Conservation (phyloP, 2,888 invertebrate genomes). For the Copidosoma aretas region DNA sequence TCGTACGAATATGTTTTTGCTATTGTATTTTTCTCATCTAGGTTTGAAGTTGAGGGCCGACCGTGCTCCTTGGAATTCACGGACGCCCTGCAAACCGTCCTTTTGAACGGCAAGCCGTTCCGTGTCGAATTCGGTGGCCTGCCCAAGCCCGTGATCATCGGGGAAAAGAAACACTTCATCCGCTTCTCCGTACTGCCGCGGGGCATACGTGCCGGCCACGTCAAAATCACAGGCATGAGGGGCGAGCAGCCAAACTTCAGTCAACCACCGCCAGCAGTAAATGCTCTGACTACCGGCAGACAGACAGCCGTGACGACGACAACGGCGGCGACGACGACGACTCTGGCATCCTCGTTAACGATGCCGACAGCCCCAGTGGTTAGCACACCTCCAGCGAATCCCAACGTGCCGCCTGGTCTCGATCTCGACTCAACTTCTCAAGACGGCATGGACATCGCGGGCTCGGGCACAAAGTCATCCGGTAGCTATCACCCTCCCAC, state of each 20-base stretch:
- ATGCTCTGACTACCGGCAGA: neutral
- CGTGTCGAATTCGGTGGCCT: constrained; percentile 84
- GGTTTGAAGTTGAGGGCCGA: constrained; percentile 74
- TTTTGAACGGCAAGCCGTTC: constrained; percentile 80
- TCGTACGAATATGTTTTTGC: constrained; percentile 41
- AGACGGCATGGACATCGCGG: constrained; percentile 9
- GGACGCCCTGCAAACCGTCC: constrained; percentile 76
- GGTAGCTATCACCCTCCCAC: neutral
- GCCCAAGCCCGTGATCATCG: constrained; percentile 78
- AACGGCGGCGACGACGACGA: neutral
- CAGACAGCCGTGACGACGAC: neutral
- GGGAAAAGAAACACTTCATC: constrained; percentile 79
- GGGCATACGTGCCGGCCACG: constrained; percentile 74
- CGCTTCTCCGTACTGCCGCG: constrained; percentile 81
- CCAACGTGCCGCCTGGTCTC: constrained; percentile 7
- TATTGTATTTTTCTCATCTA: constrained; percentile 39
- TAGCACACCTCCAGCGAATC: neutral
- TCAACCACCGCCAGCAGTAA: too few relatives aligned
- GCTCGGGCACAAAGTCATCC: constrained; percentile 8
- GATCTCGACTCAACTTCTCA: constrained; percentile 20
- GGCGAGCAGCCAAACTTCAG: constrained; percentile 62
- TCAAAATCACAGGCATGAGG: constrained; percentile 77
- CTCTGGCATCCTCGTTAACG: neutral
- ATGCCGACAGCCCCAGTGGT: neutral
- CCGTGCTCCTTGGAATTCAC: constrained; percentile 80